Percentiles rank a stretch among this genome's conserved stretches.
Conservation (phyloP, 2,888 invertebrate genomes). For the Latrodectus hesperus region DNA sequence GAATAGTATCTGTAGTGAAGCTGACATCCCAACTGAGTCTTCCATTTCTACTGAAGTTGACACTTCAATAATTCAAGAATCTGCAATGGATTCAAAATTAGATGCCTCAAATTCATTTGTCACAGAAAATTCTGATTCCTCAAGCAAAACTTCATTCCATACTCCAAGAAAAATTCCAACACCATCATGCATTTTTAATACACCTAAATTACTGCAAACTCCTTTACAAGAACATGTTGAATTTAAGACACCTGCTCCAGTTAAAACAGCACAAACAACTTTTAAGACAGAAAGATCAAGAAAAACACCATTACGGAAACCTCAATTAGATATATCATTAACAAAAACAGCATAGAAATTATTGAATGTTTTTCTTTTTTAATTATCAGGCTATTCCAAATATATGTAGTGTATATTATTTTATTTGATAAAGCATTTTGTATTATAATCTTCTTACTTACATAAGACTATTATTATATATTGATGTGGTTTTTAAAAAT, state of each 20-base stretch:
- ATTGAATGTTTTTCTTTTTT: no score
- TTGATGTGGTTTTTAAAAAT: no score
- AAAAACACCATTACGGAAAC: neutral
- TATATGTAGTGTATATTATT: no score
- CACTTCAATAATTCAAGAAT: neutral
- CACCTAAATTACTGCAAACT: neutral
- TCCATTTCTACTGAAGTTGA: neutral
- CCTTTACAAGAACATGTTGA: neutral
- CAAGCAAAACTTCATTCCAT: neutral
- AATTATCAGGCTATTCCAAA: no score
- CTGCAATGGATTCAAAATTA: neutral
- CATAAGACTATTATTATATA: no score
- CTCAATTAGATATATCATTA: neutral
- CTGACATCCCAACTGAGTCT: neutral
- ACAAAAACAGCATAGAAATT: neutral
- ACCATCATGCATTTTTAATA: neutral
- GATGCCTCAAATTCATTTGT: neutral
- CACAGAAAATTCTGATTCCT: neutral
- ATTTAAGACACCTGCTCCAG: slow-evolving; percentile 6
- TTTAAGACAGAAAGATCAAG: neutral
- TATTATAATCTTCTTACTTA: no score
- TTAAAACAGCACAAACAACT: neutral
- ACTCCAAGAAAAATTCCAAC: neutral
- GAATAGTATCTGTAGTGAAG: neutral
- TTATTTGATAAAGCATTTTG: no score